Conservation (phyloP, 92 coral and sea anemone genomes). For the Epizoanthus fatuus region DNA sequence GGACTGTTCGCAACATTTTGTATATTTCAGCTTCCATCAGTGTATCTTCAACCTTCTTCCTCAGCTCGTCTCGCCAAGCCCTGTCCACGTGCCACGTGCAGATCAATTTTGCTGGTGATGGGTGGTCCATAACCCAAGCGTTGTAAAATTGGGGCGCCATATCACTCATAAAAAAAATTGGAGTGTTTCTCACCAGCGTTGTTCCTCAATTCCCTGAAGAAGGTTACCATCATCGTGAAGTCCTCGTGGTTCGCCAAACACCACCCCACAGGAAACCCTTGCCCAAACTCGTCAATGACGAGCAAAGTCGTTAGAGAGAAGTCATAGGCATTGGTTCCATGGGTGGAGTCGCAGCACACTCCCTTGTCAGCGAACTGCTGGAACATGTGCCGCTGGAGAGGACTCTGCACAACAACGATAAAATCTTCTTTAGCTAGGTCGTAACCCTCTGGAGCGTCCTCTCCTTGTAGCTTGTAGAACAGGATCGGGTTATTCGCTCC, state of each 20-base stretch:
- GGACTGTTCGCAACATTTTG: constrained; percentile 63
- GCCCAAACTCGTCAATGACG: constrained; percentile 71
- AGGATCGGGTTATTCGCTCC: constrained; percentile 59
- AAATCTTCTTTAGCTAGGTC: constrained; percentile 66
- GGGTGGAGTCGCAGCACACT: constrained; percentile 77
- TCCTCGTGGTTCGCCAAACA: constrained; percentile 78
- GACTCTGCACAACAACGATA: constrained; percentile 63
- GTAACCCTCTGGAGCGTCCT: constrained; percentile 44
- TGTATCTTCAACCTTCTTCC: constrained; percentile 38
- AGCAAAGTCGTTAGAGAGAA: too few species aligned
- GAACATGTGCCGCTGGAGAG: constrained; percentile 65
- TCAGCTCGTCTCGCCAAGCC: constrained; percentile 58
- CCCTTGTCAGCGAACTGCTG: constrained; percentile 69
- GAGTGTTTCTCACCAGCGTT: constrained; percentile 49
- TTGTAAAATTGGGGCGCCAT: constrained; percentile 81
- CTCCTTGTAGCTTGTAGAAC: constrained; percentile 64
- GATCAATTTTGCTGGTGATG: constrained; percentile 54
- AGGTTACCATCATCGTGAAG: constrained; percentile 58
- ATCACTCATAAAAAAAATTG: constrained; percentile 70
- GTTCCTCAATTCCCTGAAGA: constrained; percentile 55
- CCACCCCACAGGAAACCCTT: constrained; percentile 85
- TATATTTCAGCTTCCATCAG: constrained; percentile 47
- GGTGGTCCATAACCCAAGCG: constrained; percentile 74
- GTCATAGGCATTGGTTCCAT: constrained; percentile 77
- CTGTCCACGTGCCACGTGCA: constrained; percentile 70